Conservation (phyloP, 2,113 vertebrate species). For the Nicator chloris region DNA sequence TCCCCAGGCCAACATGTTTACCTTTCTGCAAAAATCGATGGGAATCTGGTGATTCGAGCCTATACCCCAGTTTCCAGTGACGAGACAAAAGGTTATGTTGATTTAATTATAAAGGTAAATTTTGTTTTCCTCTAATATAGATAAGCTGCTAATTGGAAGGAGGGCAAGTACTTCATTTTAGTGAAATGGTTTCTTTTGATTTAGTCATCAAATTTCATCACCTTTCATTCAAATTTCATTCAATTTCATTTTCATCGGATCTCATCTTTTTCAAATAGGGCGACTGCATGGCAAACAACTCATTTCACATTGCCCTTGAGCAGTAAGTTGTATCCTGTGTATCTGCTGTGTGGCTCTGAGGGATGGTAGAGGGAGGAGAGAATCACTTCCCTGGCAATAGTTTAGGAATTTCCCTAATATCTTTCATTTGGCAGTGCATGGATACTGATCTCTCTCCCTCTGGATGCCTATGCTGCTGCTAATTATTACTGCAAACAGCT, state of each 20-base stretch:
- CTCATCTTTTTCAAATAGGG: background rate
- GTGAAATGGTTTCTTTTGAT: background rate
- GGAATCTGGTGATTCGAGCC: conserved; percentile 82
- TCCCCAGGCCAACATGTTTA: conserved; percentile 88
- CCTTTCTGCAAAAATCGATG: conserved; percentile 84
- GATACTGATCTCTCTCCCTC: background rate
- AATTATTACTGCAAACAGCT: background rate
- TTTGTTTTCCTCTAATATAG: background rate
- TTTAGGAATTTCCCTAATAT: background rate
- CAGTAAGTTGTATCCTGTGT: background rate
- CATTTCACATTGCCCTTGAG: background rate
- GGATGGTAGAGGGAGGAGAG: background rate
- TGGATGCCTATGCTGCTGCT: background rate
- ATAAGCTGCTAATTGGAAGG: background rate
- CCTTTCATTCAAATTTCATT: background rate
- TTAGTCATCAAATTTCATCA: background rate
- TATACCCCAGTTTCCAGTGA: conserved; percentile 93
- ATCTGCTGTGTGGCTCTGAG: background rate
- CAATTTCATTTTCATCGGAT: background rate
- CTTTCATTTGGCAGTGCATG: background rate
- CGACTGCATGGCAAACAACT: background rate
- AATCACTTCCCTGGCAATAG: background rate
- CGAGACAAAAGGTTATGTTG: conserved; percentile 84
- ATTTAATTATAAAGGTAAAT: conserved; percentile 89
- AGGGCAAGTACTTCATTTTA: background rate